These are phyloP conservation scores for Nycticorax nycticorax DNA, from an alignment of 2,113 vertebrate genomes.

Conservation along the genomic window DNA sequence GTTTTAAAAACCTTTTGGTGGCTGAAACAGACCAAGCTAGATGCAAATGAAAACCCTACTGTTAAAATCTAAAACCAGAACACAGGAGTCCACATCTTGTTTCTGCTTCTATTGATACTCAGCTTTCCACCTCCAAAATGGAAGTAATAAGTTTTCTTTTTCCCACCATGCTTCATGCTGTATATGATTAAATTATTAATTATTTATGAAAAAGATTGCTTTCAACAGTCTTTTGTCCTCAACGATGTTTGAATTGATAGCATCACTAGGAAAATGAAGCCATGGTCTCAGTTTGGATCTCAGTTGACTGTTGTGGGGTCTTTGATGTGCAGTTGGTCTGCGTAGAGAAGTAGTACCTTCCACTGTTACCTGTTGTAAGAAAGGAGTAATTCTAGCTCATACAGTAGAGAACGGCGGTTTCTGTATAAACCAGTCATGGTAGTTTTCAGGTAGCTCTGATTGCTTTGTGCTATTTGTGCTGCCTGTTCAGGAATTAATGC, in stretches of 20 bases:
- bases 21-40: not conserved
- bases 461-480: not conserved
- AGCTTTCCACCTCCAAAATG: not conserved
- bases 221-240: not conserved
- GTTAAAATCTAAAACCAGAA: not conserved
- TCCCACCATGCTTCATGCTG: not conserved
- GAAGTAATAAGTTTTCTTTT: not conserved
- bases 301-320: not conserved
- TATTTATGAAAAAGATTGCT: not conserved
- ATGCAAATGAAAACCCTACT: not conserved
- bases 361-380: not conserved
- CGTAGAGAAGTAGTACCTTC: not conserved
- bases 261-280: not conserved
- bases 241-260: not conserved
- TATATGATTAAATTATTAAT: not conserved
- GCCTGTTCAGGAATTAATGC: not conserved
- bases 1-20: not conserved
- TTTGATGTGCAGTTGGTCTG: not conserved
- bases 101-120: not conserved
- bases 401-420: not conserved
- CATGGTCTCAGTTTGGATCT: not conserved
- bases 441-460: not conserved
- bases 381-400: not conserved
- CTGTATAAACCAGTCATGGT: not conserved
- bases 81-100: not conserved